phyloP scores from a whole-genome alignment of 2,113 vertebrate species.

The Procavia capensis region DNA sequence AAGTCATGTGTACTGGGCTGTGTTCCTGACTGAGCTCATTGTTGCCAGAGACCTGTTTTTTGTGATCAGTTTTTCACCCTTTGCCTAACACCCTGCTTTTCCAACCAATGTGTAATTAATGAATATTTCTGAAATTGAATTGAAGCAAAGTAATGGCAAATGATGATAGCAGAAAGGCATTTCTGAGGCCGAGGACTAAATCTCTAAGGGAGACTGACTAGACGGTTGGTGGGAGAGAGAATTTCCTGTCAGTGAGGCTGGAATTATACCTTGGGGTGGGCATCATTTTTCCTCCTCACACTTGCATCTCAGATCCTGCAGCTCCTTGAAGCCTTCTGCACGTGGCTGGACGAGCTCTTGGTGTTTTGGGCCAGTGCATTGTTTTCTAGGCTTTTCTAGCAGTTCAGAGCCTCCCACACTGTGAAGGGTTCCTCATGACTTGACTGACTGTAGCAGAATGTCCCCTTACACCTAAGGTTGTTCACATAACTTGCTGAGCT shows the following conservation, averaged over 20 bases:
- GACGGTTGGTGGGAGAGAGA: background rate
- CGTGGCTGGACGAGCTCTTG: background rate
- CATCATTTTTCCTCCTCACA: background rate
- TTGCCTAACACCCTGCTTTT: background rate
- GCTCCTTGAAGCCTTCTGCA: background rate
- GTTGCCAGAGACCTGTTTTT: background rate
- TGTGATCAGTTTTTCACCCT: background rate
- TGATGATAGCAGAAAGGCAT: background rate
- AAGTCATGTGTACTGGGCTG: background rate
- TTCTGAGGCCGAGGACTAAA: background rate
- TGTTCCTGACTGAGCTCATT: background rate
- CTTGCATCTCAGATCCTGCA: background rate
- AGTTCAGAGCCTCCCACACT: background rate
- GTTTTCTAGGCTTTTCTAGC: slow-evolving; percentile 4
- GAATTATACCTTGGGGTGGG: background rate
- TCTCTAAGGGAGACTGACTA: background rate
- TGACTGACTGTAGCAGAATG: background rate
- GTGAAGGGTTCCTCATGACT: background rate
- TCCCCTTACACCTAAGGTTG: background rate
- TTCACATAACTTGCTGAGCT: background rate
- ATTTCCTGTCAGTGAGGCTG: background rate
- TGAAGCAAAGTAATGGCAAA: background rate
- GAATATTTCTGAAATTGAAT: background rate
- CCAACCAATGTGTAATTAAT: background rate
- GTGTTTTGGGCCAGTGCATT: background rate